Evolutionary conservation across 2,888 invertebrate genomes (phyloP).

Genomic region (Deroplatys truncata): DNA sequence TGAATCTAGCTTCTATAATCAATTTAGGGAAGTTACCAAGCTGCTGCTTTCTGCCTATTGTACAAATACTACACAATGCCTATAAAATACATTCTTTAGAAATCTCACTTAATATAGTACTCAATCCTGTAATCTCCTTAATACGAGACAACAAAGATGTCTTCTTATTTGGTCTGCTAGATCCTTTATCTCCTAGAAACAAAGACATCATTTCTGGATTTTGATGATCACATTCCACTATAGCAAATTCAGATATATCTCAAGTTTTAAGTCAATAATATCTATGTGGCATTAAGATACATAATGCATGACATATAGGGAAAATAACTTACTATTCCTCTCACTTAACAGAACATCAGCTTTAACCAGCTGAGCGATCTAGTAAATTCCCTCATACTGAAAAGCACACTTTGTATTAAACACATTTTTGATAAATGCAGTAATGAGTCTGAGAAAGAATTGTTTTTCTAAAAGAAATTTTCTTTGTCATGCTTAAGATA

Average conservation of each 20-base stretch:
- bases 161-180: neutral
- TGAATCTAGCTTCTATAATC: neutral
- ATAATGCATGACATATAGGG: neutral
- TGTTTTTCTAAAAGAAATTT: neutral
- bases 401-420: neutral
- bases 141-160: neutral
- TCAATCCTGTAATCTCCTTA: neutral
- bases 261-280: neutral
- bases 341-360: neutral
- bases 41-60: neutral
- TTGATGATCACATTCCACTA: neutral
- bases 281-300: neutral
- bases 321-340: neutral
- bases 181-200: neutral
- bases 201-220: neutral
- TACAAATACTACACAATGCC: neutral
- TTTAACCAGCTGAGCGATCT: neutral
- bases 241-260: neutral
- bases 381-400: neutral
- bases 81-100: neutral
- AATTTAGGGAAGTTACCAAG: neutral
- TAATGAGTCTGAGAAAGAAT: neutral
- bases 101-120: neutral
- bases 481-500: neutral
- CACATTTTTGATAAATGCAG: neutral